Percentiles rank a stretch among this genome's conserved stretches.
Evolutionary conservation across 2,888 invertebrate species (phyloP).

Genomic region (Pseudoips prasinana): DNA sequence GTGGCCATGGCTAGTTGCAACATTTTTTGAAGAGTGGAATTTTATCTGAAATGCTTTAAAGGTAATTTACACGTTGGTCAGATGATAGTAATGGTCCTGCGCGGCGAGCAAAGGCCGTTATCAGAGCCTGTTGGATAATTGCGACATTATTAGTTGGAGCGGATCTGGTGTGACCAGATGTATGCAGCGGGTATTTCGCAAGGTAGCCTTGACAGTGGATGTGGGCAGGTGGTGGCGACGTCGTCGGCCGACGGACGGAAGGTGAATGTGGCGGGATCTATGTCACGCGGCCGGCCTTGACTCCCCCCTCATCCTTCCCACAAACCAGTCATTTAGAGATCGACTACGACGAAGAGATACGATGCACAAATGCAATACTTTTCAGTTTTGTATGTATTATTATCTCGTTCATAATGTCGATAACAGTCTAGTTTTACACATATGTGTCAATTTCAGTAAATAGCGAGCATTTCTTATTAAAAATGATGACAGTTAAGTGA

Average conservation of each 20-base stretch:
- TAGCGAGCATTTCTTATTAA: too few species aligned
- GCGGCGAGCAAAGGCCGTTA: slow-evolving; percentile 45
- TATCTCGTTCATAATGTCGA: too few species aligned
- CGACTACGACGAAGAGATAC: slow-evolving; percentile 22
- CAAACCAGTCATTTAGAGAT: slow-evolving; percentile 44
- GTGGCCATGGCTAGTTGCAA: slow-evolving; percentile 14
- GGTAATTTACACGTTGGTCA: slow-evolving; percentile 7
- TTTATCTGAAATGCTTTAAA: slow-evolving; percentile 1
- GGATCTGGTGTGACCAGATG: slow-evolving; percentile 49
- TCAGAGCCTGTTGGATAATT: slow-evolving; percentile 41
- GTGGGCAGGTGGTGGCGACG: slow-evolving; percentile 52
- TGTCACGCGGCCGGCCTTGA: slow-evolving; percentile 74
- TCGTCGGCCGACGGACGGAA: slow-evolving; percentile 58
- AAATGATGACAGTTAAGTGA: too few species aligned
- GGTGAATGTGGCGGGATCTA: slow-evolving; percentile 76
- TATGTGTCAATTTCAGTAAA: too few species aligned
- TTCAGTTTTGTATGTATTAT: background rate
- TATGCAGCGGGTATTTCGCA: slow-evolving; percentile 58
- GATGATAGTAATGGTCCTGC: slow-evolving; percentile 34
- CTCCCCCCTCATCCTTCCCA: slow-evolving; percentile 62
- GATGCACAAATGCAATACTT: too few species aligned
- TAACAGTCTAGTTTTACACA: too few species aligned
- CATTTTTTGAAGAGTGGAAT: slow-evolving; percentile 32
- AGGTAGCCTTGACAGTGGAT: slow-evolving; percentile 76
- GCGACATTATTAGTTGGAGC: slow-evolving; percentile 56